phyloP scores from a whole-genome alignment of 2,888 invertebrate genomes.

The Toxonevra muliebris region DNA sequence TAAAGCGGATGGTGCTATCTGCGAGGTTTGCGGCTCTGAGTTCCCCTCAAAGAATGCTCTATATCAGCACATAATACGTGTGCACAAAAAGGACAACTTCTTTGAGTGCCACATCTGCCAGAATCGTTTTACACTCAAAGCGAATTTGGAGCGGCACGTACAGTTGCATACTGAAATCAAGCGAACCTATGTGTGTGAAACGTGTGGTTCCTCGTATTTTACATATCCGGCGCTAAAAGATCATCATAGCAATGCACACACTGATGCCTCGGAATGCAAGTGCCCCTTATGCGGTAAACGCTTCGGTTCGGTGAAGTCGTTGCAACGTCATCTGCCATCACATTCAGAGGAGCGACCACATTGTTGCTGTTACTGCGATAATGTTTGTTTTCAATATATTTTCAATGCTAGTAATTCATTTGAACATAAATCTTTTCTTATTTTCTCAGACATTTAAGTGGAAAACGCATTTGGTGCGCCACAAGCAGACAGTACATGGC shows the following conservation, averaged over 20 bases:
- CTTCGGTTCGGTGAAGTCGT: constrained; percentile 61
- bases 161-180: constrained; percentile 64
- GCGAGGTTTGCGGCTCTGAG: constrained; percentile 63
- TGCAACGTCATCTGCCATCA: constrained; percentile 63
- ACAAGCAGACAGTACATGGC: constrained; percentile 63
- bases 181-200: constrained; percentile 64
- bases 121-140: constrained; percentile 63
- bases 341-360: constrained; percentile 65
- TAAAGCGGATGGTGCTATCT: constrained; percentile 64
- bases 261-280: constrained; percentile 62
- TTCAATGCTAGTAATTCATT: not conserved
- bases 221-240: constrained; percentile 64
- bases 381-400: constrained; percentile 45
- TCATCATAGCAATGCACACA: constrained; percentile 63
- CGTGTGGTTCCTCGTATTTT: constrained; percentile 64
- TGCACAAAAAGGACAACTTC: constrained; percentile 64
- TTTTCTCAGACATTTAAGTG: constrained; percentile 60
- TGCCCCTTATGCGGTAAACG: constrained; percentile 63
- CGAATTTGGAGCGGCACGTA: constrained; percentile 64
- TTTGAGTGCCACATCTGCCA: constrained; percentile 65
- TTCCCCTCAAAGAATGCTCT: constrained; percentile 63
- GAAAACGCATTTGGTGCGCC: constrained; percentile 64
- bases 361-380: constrained; percentile 63
- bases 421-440: not conserved
- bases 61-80: constrained; percentile 63